A percentile compares a stretch with the other conserved stretches of the same genome.
These are phyloP conservation scores for Nycteola revayana DNA, from an alignment of 2,888 invertebrate genomes.

Conservation along the genomic window DNA sequence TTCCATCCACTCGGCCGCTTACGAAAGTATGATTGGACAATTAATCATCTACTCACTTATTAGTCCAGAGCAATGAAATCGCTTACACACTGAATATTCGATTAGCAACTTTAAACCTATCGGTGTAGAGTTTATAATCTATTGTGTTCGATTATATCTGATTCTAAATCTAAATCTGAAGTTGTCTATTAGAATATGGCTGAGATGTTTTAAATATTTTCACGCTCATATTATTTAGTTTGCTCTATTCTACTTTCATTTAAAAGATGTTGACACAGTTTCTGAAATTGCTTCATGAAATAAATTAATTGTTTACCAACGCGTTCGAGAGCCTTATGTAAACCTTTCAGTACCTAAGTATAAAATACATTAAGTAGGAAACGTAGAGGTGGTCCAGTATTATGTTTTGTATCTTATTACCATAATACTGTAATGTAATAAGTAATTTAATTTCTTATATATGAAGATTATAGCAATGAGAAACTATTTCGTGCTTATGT, in stretches of 20 bases:
- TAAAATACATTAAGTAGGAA: no score
- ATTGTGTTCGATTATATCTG: neutral
- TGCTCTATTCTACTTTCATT: constrained; percentile 1
- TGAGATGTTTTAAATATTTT: constrained; percentile 12
- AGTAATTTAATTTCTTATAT: no score
- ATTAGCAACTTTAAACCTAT: constrained; percentile 6
- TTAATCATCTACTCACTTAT: constrained; percentile 14
- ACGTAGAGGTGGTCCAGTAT: no score
- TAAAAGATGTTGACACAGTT: constrained; percentile 3
- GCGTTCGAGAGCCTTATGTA: no score
- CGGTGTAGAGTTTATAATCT: neutral
- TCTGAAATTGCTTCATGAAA: no score
- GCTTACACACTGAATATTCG: constrained; percentile 4
- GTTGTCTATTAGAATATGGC: constrained; percentile 6
- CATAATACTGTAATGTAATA: no score
- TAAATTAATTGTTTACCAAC: no score
- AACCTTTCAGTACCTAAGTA: no score
- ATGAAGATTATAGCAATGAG: no score
- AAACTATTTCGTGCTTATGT: no score
- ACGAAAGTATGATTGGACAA: constrained; percentile 25
- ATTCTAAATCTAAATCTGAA: constrained; percentile 7
- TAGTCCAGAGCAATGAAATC: constrained; percentile 14
- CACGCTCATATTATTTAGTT: constrained; percentile 8
- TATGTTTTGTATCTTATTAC: no score
- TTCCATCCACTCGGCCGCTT: constrained; percentile 7